Base-by-base conservation (phyloP, 2,113 vertebrate genomes). In the Piaya cayana region DNA sequence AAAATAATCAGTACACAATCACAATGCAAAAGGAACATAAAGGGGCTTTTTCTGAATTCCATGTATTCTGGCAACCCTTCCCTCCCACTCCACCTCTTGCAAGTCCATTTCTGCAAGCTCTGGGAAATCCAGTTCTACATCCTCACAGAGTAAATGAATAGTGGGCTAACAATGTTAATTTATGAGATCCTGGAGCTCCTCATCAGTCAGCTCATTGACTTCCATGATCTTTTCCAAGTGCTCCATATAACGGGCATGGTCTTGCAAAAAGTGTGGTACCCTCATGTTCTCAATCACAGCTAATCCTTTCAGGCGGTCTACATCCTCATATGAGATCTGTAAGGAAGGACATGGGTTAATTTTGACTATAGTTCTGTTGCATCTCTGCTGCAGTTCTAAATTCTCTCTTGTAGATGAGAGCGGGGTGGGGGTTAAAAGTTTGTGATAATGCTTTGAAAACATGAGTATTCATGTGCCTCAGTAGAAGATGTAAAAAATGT, bases 141-240 rank as follows among this genome's bases (percentile, higher is more conserved):
- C 39, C 34, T 74, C 18, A 25, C n/a, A 67, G 12, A 32, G 18
- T 25, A 55, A 53, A 56, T 39, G 34, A 34, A 70, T 8, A 29
- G 19, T 45, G 36, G 36, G 45, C 9, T 34, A 42, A 39, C 20
- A 8, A 36, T 64, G 26, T 89, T 94, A 97, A 47, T 81, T 93
- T 26, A 98, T 97, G 56, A 99, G 98, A 45, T 86, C 87, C 87
- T 96, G 97, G 64, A 99, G 98, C 81, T 99, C 98, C 47, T 98
- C 95, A 30, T 99, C 99, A 0, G 98, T 99, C 81, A 99, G 97
- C 62, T 98, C 97, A 70, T 99, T 99, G 83, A 98, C 98, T 65
- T 97, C 97, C 99, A 99, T 99, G 96, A 99, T 99, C 95, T 98
- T 99, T 62, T 98, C 97, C 72, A 99, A 97, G 90, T 99, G 99